Percentiles rank a stretch among this genome's conserved stretches.
Conservation (phyloP, 1,140 invertebrate genomes). For the Caenorhabditis brenneri region DNA sequence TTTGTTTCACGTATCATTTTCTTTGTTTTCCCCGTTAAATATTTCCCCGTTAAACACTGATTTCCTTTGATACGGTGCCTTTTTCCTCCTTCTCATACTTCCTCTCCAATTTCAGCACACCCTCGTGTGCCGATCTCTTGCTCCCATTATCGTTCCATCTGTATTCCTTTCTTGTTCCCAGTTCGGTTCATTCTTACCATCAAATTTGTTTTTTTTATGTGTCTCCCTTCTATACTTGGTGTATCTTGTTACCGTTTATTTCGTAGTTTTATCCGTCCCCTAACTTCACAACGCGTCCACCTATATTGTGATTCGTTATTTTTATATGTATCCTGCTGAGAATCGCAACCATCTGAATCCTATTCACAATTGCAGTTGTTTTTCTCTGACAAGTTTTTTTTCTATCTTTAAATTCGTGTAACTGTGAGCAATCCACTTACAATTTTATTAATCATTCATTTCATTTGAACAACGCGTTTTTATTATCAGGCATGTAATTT, state of each 20-base stretch:
- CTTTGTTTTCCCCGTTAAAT: neutral
- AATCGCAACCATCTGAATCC: neutral
- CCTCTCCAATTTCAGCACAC: neutral
- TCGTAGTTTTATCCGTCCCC: neutral
- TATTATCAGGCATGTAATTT: neutral
- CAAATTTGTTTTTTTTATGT: neutral
- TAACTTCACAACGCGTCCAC: too few species aligned
- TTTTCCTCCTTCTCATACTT: neutral
- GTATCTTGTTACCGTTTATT: neutral
- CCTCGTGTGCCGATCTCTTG: neutral
- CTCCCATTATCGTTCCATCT: neutral
- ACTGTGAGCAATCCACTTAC: conserved; percentile 14
- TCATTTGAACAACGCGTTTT: neutral
- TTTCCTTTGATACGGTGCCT: neutral
- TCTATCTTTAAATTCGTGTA: neutral
- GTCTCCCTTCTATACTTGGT: neutral
- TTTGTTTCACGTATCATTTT: neutral
- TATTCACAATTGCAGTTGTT: neutral
- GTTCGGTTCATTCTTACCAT: neutral
- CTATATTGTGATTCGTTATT: neutral
- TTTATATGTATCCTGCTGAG: neutral
- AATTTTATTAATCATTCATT: neutral
- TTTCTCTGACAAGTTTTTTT: too few species aligned
- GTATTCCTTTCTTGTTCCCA: neutral
- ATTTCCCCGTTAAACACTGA: neutral